Base-by-base conservation (phyloP, 2,888 invertebrate genomes). In the Hirudinaria manillensis region DNA sequence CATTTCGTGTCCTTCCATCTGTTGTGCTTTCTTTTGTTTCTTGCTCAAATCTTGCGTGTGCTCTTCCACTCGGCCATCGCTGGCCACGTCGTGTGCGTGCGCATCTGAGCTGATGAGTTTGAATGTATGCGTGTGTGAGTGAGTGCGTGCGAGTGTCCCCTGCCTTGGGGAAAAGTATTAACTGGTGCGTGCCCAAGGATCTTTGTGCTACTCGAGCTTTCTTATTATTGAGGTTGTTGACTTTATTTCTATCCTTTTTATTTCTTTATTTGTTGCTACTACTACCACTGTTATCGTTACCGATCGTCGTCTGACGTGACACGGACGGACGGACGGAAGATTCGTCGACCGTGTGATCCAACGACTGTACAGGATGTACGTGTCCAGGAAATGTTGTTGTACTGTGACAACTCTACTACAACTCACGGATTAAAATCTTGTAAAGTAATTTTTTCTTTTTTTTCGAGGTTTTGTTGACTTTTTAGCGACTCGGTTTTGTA, bases 11-110 rank as follows among this genome's bases (percentile, higher is more conserved):
- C 34, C 66, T 34, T 66, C 73, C 61, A 29, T 38, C 55, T 56
- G 29, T 55, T 72, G 45, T 55, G 36, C 56, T 55, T 72, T 51
- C 72, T 72, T 55, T 72, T 27, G 45, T 24, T 38, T 27, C 45
- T 67, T 24, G 19, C 61, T 61, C 67, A 56, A 38, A 13, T 74
- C 61, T 38, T 74, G 21, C 66, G 53, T 36, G 21, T 65, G 32
- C 32, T 72, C 72, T 29, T 71, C 51, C 45, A 38, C 71, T 29
- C 45, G 38, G 38, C 45, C 51, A 16, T 71, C 71, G 32, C 34
- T 7, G 45, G 16, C 45, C 16, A 45, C 3, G 45, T 45, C 55
- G 19, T 55, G 72, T 72, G 34, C 51, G 72, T 72, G 29, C 45
- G 71, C 45, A 38, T 71, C 45, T 51, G 29, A 24, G 71, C n/a